Evolutionary conservation across 2,888 invertebrate genomes (phyloP).

Genomic region (Dascillus cervinus): DNA sequence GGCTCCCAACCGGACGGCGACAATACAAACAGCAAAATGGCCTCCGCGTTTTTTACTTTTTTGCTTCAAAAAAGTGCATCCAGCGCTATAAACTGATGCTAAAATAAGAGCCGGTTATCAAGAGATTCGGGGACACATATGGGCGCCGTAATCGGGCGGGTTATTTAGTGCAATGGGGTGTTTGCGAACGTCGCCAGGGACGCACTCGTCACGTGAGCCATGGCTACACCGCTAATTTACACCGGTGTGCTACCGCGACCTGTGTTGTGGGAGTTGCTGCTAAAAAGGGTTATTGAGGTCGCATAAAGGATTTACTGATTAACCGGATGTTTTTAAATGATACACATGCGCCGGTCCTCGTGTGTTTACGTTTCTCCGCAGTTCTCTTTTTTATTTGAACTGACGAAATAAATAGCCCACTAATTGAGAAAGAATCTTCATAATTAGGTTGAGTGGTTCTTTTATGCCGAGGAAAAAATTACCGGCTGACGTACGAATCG

Average conservation of each 20-base stretch:
- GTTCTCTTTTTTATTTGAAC: too few species aligned
- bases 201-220: slow-evolving; percentile 31
- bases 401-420: too few species aligned
- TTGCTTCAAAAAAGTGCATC: slow-evolving; percentile 1
- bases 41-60: slow-evolving; percentile 18
- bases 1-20: slow-evolving; percentile 28
- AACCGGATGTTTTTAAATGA: slow-evolving; percentile 18
- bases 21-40: slow-evolving; percentile 31
- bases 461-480: too few species aligned
- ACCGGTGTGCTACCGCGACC: slow-evolving; percentile 25
- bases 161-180: slow-evolving; percentile 31
- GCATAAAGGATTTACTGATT: slow-evolving; percentile 23
- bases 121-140: slow-evolving; percentile 19
- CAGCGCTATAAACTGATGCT: slow-evolving; percentile 13
- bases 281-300: slow-evolving; percentile 19
- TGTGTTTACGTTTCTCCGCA: too few species aligned
- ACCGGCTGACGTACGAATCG: too few species aligned
- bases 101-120: slow-evolving; percentile 17
- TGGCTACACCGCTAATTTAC: slow-evolving; percentile 32
- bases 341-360: too few species aligned
- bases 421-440: too few species aligned
- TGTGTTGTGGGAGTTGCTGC: slow-evolving; percentile 27
- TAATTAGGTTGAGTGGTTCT: too few species aligned
- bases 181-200: slow-evolving; percentile 31
- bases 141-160: slow-evolving; percentile 25